These are phyloP conservation scores for Mus caroli DNA, from an alignment of 2,797 vertebrate species.

Conservation along the genomic window DNA sequence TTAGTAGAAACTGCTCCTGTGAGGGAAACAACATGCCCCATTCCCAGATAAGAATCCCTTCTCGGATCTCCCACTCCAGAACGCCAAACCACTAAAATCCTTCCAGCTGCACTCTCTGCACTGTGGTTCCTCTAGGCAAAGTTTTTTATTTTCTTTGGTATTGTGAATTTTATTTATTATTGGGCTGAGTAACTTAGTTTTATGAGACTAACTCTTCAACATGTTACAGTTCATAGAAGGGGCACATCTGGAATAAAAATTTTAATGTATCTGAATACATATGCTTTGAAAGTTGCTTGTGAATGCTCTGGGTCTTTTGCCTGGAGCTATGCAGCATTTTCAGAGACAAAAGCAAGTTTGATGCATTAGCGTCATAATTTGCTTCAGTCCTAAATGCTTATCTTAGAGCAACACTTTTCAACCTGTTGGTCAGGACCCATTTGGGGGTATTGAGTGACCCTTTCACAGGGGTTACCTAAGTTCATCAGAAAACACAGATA, in stretches of 20 bases:
- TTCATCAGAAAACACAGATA: background rate
- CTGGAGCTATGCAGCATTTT: background rate
- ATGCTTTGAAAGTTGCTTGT: background rate
- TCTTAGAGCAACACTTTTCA: background rate
- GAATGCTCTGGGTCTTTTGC: background rate
- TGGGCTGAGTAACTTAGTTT: background rate
- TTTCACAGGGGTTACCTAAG: background rate
- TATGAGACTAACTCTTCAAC: background rate
- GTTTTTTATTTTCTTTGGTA: slow-evolving; percentile 22
- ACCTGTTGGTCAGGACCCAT: background rate
- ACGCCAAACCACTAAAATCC: background rate
- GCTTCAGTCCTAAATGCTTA: background rate
- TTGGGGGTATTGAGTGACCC: background rate
- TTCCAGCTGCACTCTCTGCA: background rate
- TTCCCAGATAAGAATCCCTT: background rate
- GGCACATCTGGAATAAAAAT: slow-evolving; percentile 23
- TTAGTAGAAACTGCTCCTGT: background rate
- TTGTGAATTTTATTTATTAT: slow-evolving; percentile 16
- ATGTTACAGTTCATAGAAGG: background rate
- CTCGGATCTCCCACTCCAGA: background rate
- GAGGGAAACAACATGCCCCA: background rate
- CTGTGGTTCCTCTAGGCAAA: background rate
- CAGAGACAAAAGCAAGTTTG: background rate
- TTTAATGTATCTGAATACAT: background rate
- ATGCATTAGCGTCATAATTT: background rate